A percentile compares a stretch with the other conserved stretches of the same genome.
Evolutionary conservation across 2,797 vertebrate species (phyloP).

Genomic region (Amblyraja radiata): DNA sequence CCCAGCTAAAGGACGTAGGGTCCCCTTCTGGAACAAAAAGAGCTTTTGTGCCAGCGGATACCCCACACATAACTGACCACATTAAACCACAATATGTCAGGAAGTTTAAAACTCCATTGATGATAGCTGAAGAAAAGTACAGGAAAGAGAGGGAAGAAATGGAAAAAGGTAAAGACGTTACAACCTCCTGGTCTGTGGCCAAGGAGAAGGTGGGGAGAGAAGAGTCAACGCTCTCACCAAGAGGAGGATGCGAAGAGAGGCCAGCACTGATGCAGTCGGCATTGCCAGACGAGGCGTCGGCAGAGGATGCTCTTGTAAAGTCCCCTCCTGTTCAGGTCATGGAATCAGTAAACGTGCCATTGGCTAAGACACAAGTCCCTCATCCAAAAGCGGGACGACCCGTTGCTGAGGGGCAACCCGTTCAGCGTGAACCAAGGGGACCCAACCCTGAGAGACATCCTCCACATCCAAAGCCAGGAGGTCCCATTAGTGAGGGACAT

Average conservation of each 20-base stretch:
- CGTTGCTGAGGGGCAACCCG: slow-evolving; percentile 41
- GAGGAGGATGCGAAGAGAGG: slow-evolving; percentile 41
- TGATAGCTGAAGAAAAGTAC: slow-evolving; percentile 80
- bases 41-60: slow-evolving; percentile 57
- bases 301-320: background rate
- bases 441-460: slow-evolving; percentile 49
- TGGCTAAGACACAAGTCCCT: slow-evolving; percentile 41
- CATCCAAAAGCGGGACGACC: slow-evolving; percentile 40
- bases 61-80: slow-evolving; percentile 63
- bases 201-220: slow-evolving; percentile 28
- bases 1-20: slow-evolving; percentile 42
- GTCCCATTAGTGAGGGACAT: background rate
- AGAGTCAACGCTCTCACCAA: slow-evolving; percentile 37
- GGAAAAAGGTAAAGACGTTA: slow-evolving; percentile 59
- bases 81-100: slow-evolving; percentile 57
- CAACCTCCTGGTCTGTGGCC: slow-evolving; percentile 47
- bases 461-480: background rate
- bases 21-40: slow-evolving; percentile 51
- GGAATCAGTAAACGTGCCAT: slow-evolving; percentile 42
- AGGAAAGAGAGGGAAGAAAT: slow-evolving; percentile 63
- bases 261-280: background rate
- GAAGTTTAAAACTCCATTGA: slow-evolving; percentile 84
- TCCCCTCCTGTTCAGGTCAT: background rate
- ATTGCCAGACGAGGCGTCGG: background rate
- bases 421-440: slow-evolving; percentile 44